Evolutionary conservation across 2,113 vertebrate genomes (phyloP).

Genomic region (Petrocephalus zakoni): DNA sequence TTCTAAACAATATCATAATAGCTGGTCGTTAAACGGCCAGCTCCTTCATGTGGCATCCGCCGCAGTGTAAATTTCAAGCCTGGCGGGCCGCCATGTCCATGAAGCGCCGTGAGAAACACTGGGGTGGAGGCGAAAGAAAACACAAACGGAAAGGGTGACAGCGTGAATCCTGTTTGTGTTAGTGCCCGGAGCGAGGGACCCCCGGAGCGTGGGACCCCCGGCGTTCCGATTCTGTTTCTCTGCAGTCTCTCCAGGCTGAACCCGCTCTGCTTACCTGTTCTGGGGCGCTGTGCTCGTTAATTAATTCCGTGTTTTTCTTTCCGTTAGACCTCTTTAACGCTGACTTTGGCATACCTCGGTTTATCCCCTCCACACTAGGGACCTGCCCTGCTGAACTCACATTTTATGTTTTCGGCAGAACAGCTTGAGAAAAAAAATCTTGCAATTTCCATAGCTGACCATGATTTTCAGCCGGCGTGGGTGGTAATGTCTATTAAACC

Average conservation of each 20-base stretch:
- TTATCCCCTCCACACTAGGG: not conserved
- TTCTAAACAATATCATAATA: not conserved
- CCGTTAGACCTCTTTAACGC: constrained; percentile 52
- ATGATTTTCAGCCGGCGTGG: not conserved
- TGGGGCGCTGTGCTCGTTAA: not conserved
- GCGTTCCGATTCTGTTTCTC: not conserved
- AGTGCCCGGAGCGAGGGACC: not conserved
- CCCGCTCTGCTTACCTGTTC: not conserved
- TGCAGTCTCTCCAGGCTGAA: not conserved
- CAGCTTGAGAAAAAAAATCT: constrained; percentile 6
- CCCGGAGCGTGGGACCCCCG: not conserved
- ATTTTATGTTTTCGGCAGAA: constrained; percentile 16
- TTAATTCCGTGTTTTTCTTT: constrained; percentile 42
- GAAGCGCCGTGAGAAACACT: not conserved
- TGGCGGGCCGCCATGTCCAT: not conserved
- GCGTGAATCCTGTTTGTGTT: not conserved
- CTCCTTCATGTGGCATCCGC: not conserved
- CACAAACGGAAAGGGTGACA: not conserved
- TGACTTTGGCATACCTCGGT: constrained; percentile 43
- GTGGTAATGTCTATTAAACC: not conserved
- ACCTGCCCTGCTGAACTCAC: not conserved
- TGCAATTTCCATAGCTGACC: constrained; percentile 8
- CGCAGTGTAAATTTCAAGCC: not conserved
- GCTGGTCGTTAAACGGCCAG: not conserved
- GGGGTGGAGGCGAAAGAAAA: not conserved